These are phyloP conservation scores for Aldabrachelys gigantea DNA, from an alignment of 2,113 vertebrate species.

Conservation along the genomic window DNA sequence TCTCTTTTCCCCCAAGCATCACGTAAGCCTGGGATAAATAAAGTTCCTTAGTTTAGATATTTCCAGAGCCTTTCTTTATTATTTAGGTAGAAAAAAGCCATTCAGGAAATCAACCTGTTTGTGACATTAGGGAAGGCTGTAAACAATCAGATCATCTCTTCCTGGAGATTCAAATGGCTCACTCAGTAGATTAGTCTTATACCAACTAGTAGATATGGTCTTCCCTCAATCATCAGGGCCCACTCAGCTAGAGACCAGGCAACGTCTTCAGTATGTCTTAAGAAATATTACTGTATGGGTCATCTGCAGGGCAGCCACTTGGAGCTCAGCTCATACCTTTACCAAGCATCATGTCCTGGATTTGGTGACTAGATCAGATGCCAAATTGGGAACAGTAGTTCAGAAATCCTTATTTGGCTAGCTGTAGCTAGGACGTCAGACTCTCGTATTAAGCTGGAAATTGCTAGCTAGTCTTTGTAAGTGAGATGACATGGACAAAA, in stretches of 20 bases:
- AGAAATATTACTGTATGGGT: not conserved
- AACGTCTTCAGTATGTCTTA: not conserved
- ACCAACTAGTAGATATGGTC: not conserved
- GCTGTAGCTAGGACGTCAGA: not conserved
- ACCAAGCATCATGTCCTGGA: not conserved
- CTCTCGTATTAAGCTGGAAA: not conserved
- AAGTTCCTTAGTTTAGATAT: not conserved
- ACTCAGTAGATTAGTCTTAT: not conserved
- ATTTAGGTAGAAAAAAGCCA: not conserved
- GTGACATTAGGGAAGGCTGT: not conserved
- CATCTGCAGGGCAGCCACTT: constrained; percentile 10
- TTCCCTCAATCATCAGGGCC: not conserved
- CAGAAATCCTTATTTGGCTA: not conserved
- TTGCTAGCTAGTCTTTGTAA: not conserved
- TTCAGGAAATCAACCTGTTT: not conserved
- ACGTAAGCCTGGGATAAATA: not conserved
- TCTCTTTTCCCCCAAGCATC: not conserved
- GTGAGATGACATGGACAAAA: not conserved
- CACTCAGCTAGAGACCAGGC: not conserved
- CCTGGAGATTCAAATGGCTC: not conserved
- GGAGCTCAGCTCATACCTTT: constrained; percentile 19
- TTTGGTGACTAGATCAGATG: not conserved
- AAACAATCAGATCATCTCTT: not conserved
- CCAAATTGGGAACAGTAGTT: not conserved
- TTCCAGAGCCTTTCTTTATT: not conserved